Evolutionary conservation across 2,797 vertebrate species (phyloP).

Genomic region (Heteromormyrus szaboi): DNA sequence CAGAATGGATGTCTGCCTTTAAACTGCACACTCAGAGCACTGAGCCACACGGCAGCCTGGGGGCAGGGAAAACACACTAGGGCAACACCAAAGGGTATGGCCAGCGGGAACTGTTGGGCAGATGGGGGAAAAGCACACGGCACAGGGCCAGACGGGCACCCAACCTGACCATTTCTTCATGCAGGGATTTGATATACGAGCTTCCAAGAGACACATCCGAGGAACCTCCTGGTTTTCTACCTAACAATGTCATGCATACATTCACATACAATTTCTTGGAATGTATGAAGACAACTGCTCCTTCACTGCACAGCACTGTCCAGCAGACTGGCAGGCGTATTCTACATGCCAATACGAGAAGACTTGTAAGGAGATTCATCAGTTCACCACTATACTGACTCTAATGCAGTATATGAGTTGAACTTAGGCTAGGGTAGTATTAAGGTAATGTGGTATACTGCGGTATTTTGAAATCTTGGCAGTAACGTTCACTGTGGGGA

Average conservation of each 20-base stretch:
- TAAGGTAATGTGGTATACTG: neutral
- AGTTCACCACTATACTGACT: neutral
- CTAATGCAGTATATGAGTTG: neutral
- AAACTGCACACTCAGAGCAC: neutral
- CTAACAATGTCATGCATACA: neutral
- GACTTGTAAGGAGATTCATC: neutral
- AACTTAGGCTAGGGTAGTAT: neutral
- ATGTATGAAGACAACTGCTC: neutral
- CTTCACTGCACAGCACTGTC: neutral
- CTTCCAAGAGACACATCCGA: neutral
- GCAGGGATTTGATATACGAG: neutral
- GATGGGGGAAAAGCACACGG: neutral
- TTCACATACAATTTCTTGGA: neutral
- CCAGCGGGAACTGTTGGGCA: neutral
- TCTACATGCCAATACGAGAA: neutral
- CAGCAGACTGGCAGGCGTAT: neutral
- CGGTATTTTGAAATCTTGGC: neutral
- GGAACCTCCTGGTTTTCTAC: neutral
- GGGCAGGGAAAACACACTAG: neutral
- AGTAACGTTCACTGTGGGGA: neutral
- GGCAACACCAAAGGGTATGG: neutral
- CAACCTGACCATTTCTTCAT: neutral
- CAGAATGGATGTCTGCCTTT: neutral
- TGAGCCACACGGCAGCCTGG: neutral
- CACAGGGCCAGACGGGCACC: neutral